Percentiles rank a stretch among this genome's conserved stretches.
phyloP scores from a whole-genome alignment of 2,113 vertebrate species.

The Anhinga anhinga region DNA sequence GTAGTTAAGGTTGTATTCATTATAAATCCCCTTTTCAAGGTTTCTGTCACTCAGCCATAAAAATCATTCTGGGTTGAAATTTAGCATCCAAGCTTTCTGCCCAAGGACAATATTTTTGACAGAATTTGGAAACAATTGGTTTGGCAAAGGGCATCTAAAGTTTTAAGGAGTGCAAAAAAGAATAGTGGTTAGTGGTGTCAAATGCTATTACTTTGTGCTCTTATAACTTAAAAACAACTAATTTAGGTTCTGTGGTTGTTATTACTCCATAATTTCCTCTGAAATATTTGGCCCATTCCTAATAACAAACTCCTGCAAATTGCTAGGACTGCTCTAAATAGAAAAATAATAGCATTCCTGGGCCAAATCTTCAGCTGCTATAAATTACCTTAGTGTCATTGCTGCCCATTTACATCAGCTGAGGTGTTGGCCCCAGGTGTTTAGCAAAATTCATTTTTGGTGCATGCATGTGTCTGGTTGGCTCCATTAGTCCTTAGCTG shows the following conservation, averaged over 20 bases:
- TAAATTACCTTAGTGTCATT: constrained; percentile 9
- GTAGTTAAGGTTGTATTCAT: constrained; percentile 27
- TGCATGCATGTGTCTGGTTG: not conserved
- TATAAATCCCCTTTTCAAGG: constrained; percentile 54
- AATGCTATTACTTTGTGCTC: constrained; percentile 61
- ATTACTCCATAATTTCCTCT: constrained; percentile 53
- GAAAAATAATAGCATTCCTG: not conserved
- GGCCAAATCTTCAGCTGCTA: not conserved
- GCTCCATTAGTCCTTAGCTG: not conserved
- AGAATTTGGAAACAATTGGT: constrained; percentile 68
- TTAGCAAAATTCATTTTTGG: not conserved
- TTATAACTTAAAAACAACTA: constrained; percentile 59
- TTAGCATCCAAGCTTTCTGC: constrained; percentile 54
- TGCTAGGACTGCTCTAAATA: constrained; percentile 30
- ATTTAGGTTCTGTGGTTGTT: constrained; percentile 47
- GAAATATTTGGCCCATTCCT: constrained; percentile 23
- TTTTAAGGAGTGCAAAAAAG: constrained; percentile 35
- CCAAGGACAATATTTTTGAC: constrained; percentile 66
- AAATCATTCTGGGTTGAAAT: constrained; percentile 48
- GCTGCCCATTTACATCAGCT: not conserved
- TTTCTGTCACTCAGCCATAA: constrained; percentile 53
- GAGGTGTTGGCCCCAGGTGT: constrained; percentile 31
- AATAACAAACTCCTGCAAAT: constrained; percentile 49
- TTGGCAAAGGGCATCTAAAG: constrained; percentile 27
- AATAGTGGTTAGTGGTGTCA: constrained; percentile 59